phyloP scores from a whole-genome alignment of 1,140 invertebrate genomes.

The Diorhabda carinulata region DNA sequence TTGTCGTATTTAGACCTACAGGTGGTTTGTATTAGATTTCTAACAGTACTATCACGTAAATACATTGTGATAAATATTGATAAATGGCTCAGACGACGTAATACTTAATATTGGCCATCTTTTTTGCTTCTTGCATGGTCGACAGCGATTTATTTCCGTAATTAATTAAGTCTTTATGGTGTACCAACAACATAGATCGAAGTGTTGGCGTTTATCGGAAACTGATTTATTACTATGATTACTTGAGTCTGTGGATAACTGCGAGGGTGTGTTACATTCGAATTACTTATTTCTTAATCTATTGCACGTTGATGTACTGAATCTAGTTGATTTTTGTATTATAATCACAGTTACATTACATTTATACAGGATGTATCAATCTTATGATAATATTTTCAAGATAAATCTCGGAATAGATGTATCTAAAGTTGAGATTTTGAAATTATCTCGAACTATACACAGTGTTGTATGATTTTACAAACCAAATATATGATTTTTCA shows the following conservation, averaged over 20 bases:
- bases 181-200: constrained; percentile 8
- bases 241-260: background rate
- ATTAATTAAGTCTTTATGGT: constrained; percentile 25
- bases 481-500: no score
- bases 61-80: constrained; percentile 22
- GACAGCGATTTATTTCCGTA: constrained; percentile 28
- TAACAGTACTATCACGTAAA: constrained; percentile 26
- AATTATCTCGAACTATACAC: no score
- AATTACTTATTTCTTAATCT: no score
- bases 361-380: no score
- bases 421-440: no score
- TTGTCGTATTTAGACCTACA: background rate
- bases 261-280: background rate
- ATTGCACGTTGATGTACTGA: no score
- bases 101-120: constrained; percentile 17
- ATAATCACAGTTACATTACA: no score
- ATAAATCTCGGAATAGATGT: no score
- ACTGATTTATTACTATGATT: constrained; percentile 1
- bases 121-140: background rate
- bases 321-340: no score
- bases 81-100: constrained; percentile 14
- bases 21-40: constrained; percentile 26
- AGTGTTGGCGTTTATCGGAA: constrained; percentile 10
- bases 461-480: no score
- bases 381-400: no score